phyloP scores from a whole-genome alignment of 2,113 vertebrate species.

The Polypterus bichir region DNA sequence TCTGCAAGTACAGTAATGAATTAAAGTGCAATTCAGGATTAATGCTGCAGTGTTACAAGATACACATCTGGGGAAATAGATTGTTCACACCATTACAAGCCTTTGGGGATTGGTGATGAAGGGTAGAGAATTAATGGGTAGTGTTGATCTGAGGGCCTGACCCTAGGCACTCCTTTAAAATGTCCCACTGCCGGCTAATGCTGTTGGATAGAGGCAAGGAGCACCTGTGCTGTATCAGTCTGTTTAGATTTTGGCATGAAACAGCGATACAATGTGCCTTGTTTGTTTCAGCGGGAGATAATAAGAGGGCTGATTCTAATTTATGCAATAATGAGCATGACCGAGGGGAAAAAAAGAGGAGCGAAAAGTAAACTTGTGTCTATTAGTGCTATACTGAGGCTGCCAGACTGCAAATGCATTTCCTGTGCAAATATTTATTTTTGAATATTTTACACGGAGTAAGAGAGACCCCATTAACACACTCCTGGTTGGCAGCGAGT shows the following conservation, averaged over 20 bases:
- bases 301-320: constrained; percentile 46
- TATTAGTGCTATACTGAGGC: no score
- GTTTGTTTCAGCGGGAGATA: constrained; percentile 42
- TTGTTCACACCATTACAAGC: not conserved
- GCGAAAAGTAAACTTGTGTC: no score
- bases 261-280: constrained; percentile 39
- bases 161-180: constrained; percentile 49
- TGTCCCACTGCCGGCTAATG: constrained; percentile 60
- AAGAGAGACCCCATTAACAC: no score
- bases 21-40: constrained; percentile 34
- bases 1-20: constrained; percentile 28
- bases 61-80: constrained; percentile 26
- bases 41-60: constrained; percentile 33
- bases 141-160: constrained; percentile 54
- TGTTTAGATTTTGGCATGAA: constrained; percentile 57
- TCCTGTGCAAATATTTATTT: constrained; percentile 52
- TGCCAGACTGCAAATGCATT: constrained; percentile 43
- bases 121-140: constrained; percentile 50
- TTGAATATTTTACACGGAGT: constrained; percentile 5
- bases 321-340: constrained; percentile 40
- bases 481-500: no score
- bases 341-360: constrained; percentile 30
- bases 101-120: constrained; percentile 23
- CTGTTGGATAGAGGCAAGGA: constrained; percentile 48
- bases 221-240: constrained; percentile 71